Base-by-base conservation (phyloP, 1,140 invertebrate species). In the Caerostris darwini region DNA sequence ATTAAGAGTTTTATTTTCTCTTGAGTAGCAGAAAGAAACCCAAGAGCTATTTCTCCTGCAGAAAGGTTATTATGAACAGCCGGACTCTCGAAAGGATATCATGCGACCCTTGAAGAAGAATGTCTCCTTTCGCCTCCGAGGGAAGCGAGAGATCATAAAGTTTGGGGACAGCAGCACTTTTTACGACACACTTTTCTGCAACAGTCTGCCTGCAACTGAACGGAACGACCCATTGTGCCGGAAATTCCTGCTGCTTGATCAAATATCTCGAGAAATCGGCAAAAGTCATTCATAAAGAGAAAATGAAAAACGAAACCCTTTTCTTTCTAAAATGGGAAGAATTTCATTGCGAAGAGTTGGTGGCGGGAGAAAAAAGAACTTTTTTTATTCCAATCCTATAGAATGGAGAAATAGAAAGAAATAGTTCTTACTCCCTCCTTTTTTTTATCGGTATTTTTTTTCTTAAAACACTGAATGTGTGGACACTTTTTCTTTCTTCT, bases 211-310 rank as follows among this genome's bases (percentile, higher is more conserved):
- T 34, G 34, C 34, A 34, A 34, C 34, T 0, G 34, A 34, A 34
- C 83, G 82, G 57, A 85, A 85, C 53, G 34, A 85, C 54, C 56
- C 83, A 59, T 58, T 85, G 83, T 85, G 57, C 83, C 83, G 83
- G 56, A 85, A 85, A 85, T 59, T 58, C 56, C 56, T 57, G 17
- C 17, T 50, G 56, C 57, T 6, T 53, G 83, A 58, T 58, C 56
- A 83, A 58, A 85, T 58, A 59, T 85, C 4, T 58, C 83, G 54
- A 19, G 58, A 85, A 85, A 77, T 77, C 83, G 83, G 56, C 34
- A 34, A 58, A 57, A 85, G 56, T 77, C 3, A 8, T 50, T 50
- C 53, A 77, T 53, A 77, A 34, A 12, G 34, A 34, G 53, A 17
- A 64, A 64, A 64, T 64, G 61, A 64, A 64, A 64, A 64, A 17